These are phyloP conservation scores for Melanotaenia parkinsoni DNA, from an alignment of 2,797 vertebrate species.

Conservation along the genomic window DNA sequence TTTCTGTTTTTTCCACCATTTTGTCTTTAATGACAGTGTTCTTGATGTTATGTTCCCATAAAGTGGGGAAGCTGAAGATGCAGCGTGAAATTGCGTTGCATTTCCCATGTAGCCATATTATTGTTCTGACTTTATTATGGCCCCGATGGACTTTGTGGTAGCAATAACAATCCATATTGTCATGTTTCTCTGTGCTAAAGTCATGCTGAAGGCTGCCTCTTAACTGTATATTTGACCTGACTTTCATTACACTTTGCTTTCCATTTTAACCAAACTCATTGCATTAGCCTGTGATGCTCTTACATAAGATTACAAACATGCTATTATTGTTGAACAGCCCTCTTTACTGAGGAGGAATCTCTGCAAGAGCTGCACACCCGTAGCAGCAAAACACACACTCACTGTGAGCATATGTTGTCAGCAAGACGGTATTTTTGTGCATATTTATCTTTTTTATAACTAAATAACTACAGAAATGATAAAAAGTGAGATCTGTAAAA, in stretches of 20 bases:
- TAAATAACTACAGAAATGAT: not conserved
- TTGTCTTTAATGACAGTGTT: slow-evolving; percentile 35
- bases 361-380: not conserved
- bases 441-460: not conserved
- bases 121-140: slow-evolving; percentile 56
- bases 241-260: slow-evolving; percentile 48
- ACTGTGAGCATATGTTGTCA: not conserved
- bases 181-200: slow-evolving; percentile 37
- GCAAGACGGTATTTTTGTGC: not conserved
- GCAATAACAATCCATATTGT: slow-evolving; percentile 54
- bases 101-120: slow-evolving; percentile 52
- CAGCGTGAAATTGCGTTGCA: slow-evolving; percentile 45
- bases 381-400: not conserved
- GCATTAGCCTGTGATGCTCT: slow-evolving; percentile 25
- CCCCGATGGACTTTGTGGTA: slow-evolving; percentile 36
- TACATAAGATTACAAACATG: not conserved
- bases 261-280: slow-evolving; percentile 19
- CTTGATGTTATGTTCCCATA: slow-evolving; percentile 34
- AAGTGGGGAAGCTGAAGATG: slow-evolving; percentile 35
- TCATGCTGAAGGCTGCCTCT: slow-evolving; percentile 21
- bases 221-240: slow-evolving; percentile 30
- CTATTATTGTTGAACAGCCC: slow-evolving; percentile 8
- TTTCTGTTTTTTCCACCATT: slow-evolving; percentile 37
- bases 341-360: not conserved
- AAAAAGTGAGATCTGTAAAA: not conserved